Conservation (phyloP, 2,797 vertebrate genomes). For the Lutjanus argentimaculatus region DNA sequence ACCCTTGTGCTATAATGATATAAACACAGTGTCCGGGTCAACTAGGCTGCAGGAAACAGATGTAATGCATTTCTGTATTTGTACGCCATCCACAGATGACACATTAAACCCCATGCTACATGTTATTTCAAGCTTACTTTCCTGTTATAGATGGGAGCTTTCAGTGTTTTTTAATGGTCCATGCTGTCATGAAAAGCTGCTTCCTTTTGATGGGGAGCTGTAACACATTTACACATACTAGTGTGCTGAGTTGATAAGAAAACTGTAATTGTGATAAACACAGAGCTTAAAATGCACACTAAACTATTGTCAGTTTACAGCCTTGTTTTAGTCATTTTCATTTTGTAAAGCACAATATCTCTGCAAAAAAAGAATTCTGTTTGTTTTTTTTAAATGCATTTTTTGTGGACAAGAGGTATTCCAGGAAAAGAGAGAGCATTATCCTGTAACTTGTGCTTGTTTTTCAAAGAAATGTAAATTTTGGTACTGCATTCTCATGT, state of each 20-base stretch:
- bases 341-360: background rate
- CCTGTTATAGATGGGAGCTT: slow-evolving; percentile 1
- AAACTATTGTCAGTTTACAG: slow-evolving; percentile 5
- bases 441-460: slow-evolving; percentile 5
- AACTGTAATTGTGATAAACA: slow-evolving; percentile 23
- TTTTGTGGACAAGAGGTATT: slow-evolving; percentile 16
- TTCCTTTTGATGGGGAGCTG: slow-evolving; percentile 48
- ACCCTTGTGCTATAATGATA: slow-evolving; percentile 3
- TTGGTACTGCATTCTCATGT: slow-evolving; percentile 22
- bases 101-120: background rate
- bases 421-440: slow-evolving; percentile 1
- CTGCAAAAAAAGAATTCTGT: background rate
- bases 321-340: background rate
- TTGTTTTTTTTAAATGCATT: background rate
- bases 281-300: background rate
- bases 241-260: slow-evolving; percentile 32
- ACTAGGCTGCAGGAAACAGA: slow-evolving; percentile 45
- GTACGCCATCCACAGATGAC: slow-evolving; percentile 21
- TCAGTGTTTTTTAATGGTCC: slow-evolving; percentile 13
- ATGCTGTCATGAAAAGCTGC: slow-evolving; percentile 27
- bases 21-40: slow-evolving; percentile 8
- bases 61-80: slow-evolving; percentile 22
- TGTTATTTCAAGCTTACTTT: slow-evolving; percentile 4
- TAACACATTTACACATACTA: background rate
- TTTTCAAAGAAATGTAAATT: slow-evolving; percentile 41